A percentile compares a stretch with the other conserved stretches of the same genome.
Conservation (phyloP, 2,113 vertebrate genomes). For the Platysteira castanea region DNA sequence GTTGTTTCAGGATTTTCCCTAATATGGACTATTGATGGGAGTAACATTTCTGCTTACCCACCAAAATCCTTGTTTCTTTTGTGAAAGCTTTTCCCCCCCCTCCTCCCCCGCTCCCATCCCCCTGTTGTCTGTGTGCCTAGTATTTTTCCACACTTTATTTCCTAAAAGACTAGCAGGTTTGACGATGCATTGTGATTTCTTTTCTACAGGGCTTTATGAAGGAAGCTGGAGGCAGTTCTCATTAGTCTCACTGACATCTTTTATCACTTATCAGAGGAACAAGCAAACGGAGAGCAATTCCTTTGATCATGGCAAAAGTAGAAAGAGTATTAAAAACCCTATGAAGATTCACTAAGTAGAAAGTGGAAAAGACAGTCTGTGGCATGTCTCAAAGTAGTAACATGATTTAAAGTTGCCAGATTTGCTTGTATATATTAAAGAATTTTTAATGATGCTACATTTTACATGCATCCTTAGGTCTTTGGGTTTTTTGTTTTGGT, state of each 20-base stretch:
- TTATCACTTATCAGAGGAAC: slow-evolving; percentile 81
- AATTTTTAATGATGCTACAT: slow-evolving; percentile 44
- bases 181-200: slow-evolving; percentile 57
- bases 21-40: background rate
- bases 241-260: slow-evolving; percentile 76
- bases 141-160: slow-evolving; percentile 48
- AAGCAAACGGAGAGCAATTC: slow-evolving; percentile 74
- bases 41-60: background rate
- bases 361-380: slow-evolving; percentile 66
- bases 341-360: slow-evolving; percentile 73
- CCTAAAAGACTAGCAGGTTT: slow-evolving; percentile 65
- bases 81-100: background rate
- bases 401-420: slow-evolving; percentile 64
- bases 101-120: background rate
- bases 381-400: slow-evolving; percentile 72
- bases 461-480: slow-evolving; percentile 4
- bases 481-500: background rate
- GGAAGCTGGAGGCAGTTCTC: slow-evolving; percentile 67
- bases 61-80: slow-evolving; percentile 10
- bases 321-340: slow-evolving; percentile 75
- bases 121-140: slow-evolving; percentile 24
- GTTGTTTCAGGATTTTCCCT: background rate
- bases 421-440: slow-evolving; percentile 71
- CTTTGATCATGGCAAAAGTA: slow-evolving; percentile 81
- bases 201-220: slow-evolving; percentile 70